Conservation (phyloP, 2,888 invertebrate species). For the Melitaea athalia region DNA sequence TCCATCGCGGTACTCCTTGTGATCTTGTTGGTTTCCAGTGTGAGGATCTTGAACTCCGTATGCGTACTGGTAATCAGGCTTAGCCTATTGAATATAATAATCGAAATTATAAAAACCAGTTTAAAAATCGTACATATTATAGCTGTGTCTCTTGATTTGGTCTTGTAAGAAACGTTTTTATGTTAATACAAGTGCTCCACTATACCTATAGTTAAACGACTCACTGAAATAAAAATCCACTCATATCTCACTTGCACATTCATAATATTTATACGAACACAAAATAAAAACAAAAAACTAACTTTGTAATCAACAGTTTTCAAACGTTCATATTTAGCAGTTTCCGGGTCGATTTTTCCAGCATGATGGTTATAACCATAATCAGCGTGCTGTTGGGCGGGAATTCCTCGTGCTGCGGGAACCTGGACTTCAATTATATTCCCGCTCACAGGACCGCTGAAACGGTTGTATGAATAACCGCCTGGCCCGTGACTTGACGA, state of each 20-base stretch:
- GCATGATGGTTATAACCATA: slow-evolving; percentile 77
- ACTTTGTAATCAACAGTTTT: slow-evolving; percentile 86
- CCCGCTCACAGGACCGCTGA: slow-evolving; percentile 89
- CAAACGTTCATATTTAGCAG: slow-evolving; percentile 76
- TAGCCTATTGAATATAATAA: slow-evolving; percentile 73
- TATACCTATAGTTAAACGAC: neutral
- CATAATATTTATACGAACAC: neutral
- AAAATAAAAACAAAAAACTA: slow-evolving; percentile 40
- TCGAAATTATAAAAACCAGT: neutral
- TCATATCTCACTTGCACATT: neutral
- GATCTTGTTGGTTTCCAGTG: slow-evolving; percentile 87
- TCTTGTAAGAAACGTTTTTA: too few species aligned
- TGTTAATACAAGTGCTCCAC: too few species aligned
- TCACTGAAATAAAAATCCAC: too few species aligned
- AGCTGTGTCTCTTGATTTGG: too few species aligned
- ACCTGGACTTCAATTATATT: slow-evolving; percentile 82
- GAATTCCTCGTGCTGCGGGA: slow-evolving; percentile 67
- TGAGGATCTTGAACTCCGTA: slow-evolving; percentile 89
- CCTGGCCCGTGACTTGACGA: slow-evolving; percentile 64
- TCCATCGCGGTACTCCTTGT: slow-evolving; percentile 87
- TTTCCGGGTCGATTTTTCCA: slow-evolving; percentile 73
- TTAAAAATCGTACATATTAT: neutral
- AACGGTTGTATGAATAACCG: slow-evolving; percentile 87
- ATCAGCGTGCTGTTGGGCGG: slow-evolving; percentile 76
- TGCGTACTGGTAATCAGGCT: slow-evolving; percentile 88